phyloP scores from a whole-genome alignment of 2,888 invertebrate species.

The Microctonus aethiopoides region DNA sequence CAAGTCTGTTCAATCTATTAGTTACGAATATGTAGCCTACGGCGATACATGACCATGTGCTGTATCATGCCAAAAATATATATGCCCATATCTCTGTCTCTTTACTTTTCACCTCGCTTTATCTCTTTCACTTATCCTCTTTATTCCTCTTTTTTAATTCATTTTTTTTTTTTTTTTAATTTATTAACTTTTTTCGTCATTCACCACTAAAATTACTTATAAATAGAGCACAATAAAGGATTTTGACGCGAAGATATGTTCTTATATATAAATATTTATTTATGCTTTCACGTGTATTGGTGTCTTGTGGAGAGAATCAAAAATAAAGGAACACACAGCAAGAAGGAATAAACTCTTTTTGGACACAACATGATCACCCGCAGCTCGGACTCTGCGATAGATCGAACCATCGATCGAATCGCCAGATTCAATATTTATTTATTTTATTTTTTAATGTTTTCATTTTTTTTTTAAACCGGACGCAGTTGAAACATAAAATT shows the following conservation, averaged over 20 bases:
- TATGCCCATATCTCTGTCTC: slow-evolving; percentile 39
- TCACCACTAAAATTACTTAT: too few species aligned
- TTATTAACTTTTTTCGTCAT: not conserved
- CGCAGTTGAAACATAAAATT: not conserved
- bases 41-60: slow-evolving; percentile 61
- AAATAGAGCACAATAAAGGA: too few species aligned
- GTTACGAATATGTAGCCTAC: slow-evolving; percentile 66
- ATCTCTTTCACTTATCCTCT: not conserved
- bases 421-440: slow-evolving; percentile 12
- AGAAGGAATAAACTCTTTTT: slow-evolving; percentile 40
- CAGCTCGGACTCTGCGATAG: slow-evolving; percentile 34
- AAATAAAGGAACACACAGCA: slow-evolving; percentile 34
- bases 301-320: slow-evolving; percentile 15
- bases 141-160: not conserved
- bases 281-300: not conserved
- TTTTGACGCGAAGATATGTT: too few species aligned
- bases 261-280: not conserved
- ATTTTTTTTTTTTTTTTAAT: not conserved
- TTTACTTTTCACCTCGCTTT: not conserved
- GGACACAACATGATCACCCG: slow-evolving; percentile 45
- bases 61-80: slow-evolving; percentile 56
- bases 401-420: slow-evolving; percentile 41
- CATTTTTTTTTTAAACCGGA: not conserved
- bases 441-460: not conserved
- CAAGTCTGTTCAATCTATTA: slow-evolving; percentile 64